Percentiles rank a stretch among this genome's conserved stretches.
Conservation (phyloP, 1,140 invertebrate species). For the Branchinecta lynchi region DNA sequence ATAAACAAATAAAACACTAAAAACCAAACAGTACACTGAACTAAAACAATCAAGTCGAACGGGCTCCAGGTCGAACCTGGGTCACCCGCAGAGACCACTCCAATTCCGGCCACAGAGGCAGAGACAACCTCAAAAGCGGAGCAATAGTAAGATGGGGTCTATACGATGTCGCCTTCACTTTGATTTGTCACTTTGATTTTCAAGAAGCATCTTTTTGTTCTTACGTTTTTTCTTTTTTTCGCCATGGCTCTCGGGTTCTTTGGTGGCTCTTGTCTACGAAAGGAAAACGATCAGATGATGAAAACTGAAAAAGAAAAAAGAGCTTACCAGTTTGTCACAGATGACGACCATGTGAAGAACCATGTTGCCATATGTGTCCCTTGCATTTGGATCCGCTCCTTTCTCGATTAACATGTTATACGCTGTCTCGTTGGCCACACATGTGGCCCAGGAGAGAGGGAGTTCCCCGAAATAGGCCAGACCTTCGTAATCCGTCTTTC, state of each 20-base stretch:
- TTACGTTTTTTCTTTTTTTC: too few species aligned
- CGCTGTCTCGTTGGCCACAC: constrained; percentile 89
- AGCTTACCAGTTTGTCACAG: constrained; percentile 74
- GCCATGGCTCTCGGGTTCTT: neutral
- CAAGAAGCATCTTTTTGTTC: too few species aligned
- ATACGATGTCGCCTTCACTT: too few species aligned
- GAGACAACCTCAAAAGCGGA: too few species aligned
- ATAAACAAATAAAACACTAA: too few species aligned
- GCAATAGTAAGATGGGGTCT: too few species aligned
- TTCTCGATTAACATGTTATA: constrained; percentile 86
- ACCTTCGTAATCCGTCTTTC: constrained; percentile 83
- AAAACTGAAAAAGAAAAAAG: constrained; percentile 8
- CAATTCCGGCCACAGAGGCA: too few species aligned
- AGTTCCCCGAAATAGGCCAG: constrained; percentile 90
- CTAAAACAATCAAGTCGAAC: too few species aligned
- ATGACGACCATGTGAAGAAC: constrained; percentile 97
- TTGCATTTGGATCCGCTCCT: constrained; percentile 77
- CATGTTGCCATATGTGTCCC: constrained; percentile 87
- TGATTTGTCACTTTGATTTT: too few species aligned
- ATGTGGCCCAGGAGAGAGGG: constrained; percentile 89
- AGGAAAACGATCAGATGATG: neutral
- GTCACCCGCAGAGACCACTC: too few species aligned
- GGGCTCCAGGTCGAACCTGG: too few species aligned
- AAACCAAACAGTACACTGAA: too few species aligned
- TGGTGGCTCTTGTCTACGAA: neutral